Evolutionary conservation across 1,140 invertebrate genomes (phyloP).

Genomic region (Drosophila lacertosa): DNA sequence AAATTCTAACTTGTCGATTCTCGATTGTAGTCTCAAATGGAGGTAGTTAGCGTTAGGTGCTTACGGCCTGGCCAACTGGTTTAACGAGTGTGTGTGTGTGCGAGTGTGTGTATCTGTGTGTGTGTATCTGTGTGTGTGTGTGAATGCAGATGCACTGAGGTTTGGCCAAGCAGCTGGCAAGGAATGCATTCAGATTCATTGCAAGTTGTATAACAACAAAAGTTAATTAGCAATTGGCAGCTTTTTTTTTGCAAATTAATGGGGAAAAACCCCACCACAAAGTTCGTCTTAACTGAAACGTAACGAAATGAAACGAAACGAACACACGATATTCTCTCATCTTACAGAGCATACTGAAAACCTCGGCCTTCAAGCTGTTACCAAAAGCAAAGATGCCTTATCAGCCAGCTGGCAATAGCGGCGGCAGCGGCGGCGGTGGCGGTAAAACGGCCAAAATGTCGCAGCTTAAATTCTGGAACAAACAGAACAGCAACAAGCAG

Average conservation of each 20-base stretch:
- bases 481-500: slow-evolving; percentile 85
- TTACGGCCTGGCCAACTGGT: slow-evolving; percentile 19
- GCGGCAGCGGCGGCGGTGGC: slow-evolving; percentile 36
- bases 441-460: slow-evolving; percentile 85
- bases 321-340: slow-evolving; percentile 12
- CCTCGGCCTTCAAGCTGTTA: slow-evolving; percentile 8
- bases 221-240: slow-evolving; percentile 60
- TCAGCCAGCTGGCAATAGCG: slow-evolving; percentile 68
- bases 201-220: slow-evolving; percentile 64
- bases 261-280: slow-evolving; percentile 51
- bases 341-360: slow-evolving; percentile 19
- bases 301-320: slow-evolving; percentile 4
- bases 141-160: slow-evolving; percentile 46
- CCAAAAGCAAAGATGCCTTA: slow-evolving; percentile 62
- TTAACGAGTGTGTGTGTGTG: slow-evolving; percentile 2
- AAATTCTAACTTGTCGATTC: too few species aligned
- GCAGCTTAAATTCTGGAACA: slow-evolving; percentile 87
- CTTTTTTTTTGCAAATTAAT: slow-evolving; percentile 51
- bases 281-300: not conserved
- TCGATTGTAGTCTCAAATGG: not conserved
- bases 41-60: slow-evolving; percentile 3
- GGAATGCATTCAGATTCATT: slow-evolving; percentile 78
- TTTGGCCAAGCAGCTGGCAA: slow-evolving; percentile 50
- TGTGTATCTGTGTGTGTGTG: not conserved
- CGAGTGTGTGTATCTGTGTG: not conserved